phyloP scores from a whole-genome alignment of 2,888 invertebrate species.

The Eristalinus aeneus region DNA sequence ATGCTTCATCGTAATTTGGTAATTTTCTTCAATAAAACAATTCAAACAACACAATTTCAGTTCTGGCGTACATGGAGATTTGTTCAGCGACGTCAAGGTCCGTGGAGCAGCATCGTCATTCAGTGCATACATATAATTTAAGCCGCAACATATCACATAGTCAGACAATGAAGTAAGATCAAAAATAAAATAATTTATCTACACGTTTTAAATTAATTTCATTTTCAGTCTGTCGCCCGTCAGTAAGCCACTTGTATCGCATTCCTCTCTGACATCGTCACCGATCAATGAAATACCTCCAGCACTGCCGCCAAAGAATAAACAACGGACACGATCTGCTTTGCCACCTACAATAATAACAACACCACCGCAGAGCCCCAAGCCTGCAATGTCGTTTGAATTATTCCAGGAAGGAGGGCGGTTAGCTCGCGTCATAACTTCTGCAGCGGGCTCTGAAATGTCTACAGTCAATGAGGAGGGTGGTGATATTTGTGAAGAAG shows the following conservation, averaged over 20 bases:
- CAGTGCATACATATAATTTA: slow-evolving; percentile 89
- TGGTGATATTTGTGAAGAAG: slow-evolving; percentile 74
- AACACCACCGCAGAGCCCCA: slow-evolving; percentile 81
- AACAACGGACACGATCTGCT: slow-evolving; percentile 76
- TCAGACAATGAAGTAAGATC: slow-evolving; percentile 80
- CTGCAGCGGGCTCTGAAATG: slow-evolving; percentile 79
- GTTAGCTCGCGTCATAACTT: slow-evolving; percentile 74
- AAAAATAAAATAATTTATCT: background rate
- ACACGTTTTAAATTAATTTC: background rate
- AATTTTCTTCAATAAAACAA: background rate
- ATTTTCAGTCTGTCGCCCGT: slow-evolving; percentile 55
- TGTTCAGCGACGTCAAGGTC: slow-evolving; percentile 90
- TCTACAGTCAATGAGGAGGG: slow-evolving; percentile 79
- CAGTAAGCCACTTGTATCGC: slow-evolving; percentile 50
- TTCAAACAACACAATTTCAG: slow-evolving; percentile 81
- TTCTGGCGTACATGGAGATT: slow-evolving; percentile 98
- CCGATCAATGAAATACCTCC: slow-evolving; percentile 81
- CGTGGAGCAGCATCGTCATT: slow-evolving; percentile 91
- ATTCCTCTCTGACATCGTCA: slow-evolving; percentile 68
- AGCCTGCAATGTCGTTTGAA: slow-evolving; percentile 73
- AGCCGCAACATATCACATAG: slow-evolving; percentile 80
- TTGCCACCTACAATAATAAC: slow-evolving; percentile 79
- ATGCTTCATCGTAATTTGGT: background rate
- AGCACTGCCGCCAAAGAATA: slow-evolving; percentile 84
- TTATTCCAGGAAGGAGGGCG: slow-evolving; percentile 64